Conservation (phyloP, 2,888 invertebrate species). For the Macaria notata region DNA sequence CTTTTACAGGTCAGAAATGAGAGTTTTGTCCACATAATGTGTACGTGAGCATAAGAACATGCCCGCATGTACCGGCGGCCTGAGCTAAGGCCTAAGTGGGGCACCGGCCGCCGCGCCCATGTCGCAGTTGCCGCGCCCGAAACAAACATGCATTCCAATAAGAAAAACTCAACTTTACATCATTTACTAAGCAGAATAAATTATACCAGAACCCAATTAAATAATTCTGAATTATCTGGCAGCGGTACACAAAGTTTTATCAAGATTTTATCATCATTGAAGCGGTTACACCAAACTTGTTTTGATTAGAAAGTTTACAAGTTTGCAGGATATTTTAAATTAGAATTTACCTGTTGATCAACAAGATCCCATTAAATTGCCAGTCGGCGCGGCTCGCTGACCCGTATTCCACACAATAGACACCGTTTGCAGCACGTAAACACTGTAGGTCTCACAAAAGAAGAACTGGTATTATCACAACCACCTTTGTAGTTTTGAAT, state of each 20-base stretch:
- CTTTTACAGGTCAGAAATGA: not conserved
- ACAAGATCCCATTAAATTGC: slow-evolving; percentile 79
- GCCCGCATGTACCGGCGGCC: slow-evolving; percentile 31
- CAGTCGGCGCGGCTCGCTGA: slow-evolving; percentile 58
- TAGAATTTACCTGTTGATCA: slow-evolving; percentile 67
- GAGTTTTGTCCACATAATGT: not conserved
- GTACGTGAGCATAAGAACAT: slow-evolving; percentile 18
- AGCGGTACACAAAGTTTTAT: no score
- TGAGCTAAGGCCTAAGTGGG: slow-evolving; percentile 54
- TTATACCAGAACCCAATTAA: not conserved
- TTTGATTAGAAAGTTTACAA: slow-evolving; percentile 27
- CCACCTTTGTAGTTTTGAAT: slow-evolving; percentile 67
- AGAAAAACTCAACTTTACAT: slow-evolving; percentile 37
- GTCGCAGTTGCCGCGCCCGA: slow-evolving; percentile 60
- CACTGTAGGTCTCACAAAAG: slow-evolving; percentile 73
- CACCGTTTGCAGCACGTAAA: slow-evolving; percentile 71
- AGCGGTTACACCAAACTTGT: slow-evolving; percentile 21
- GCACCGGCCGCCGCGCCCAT: slow-evolving; percentile 64
- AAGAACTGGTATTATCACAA: slow-evolving; percentile 70
- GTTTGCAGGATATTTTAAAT: slow-evolving; percentile 27
- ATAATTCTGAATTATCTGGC: no score
- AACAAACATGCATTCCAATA: slow-evolving; percentile 46
- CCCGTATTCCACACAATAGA: slow-evolving; percentile 49
- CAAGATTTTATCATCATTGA: not conserved
- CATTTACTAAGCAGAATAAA: slow-evolving; percentile 19